phyloP scores from a whole-genome alignment of 2,888 invertebrate genomes.

The Cryptops parisi region DNA sequence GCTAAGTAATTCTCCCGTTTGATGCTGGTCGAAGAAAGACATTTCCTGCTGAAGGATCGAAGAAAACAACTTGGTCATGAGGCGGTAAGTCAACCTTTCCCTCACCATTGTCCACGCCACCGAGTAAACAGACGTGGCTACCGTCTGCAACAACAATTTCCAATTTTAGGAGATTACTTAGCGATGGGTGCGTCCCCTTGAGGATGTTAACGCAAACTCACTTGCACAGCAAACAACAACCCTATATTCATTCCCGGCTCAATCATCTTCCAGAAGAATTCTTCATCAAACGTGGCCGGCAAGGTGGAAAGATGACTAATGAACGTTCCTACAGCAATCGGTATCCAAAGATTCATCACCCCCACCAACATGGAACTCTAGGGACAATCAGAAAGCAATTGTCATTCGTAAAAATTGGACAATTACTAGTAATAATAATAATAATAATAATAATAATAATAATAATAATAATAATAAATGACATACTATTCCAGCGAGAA shows the following conservation, averaged over 20 bases:
- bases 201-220: neutral
- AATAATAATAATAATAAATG: too few relatives aligned
- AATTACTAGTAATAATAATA: too few relatives aligned
- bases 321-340: neutral
- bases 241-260: neutral
- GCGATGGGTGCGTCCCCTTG: too few relatives aligned
- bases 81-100: neutral
- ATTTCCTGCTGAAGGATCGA: neutral
- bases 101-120: neutral
- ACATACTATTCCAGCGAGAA: too few relatives aligned
- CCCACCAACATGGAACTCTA: neutral
- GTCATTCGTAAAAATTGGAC: too few relatives aligned
- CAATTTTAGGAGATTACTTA: too few relatives aligned
- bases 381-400: too few relatives aligned
- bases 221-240: neutral
- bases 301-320: neutral
- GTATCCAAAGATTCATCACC: neutral
- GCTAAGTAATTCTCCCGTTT: neutral
- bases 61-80: neutral
- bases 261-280: neutral
- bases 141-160: too few relatives aligned
- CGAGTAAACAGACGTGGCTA: neutral
- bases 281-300: neutral
- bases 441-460: too few relatives aligned
- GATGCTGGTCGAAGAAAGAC: neutral